Base-by-base conservation (phyloP, 2,888 invertebrate species). In the Rhimphoctona megacephalus region DNA sequence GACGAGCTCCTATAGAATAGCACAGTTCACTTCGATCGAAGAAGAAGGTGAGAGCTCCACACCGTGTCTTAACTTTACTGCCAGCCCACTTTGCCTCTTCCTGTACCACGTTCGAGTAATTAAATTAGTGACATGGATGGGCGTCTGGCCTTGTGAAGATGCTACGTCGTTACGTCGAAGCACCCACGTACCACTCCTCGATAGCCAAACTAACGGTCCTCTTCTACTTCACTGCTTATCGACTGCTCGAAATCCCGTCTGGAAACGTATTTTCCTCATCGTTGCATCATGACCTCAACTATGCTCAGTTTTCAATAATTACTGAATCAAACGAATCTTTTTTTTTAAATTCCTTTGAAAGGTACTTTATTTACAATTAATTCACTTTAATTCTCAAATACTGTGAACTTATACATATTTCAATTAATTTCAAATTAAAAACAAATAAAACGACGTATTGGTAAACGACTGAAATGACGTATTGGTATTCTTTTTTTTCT, bases 121-220 rank as follows among this genome's bases (percentile, higher is more conserved):
- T 86, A 86, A 86, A 86, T 86, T 86, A 86, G 86, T 83, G 77
- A 83, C 86, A 81, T 81, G 81, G 83, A 77, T 73, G 81, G 83
- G 81, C 83, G 83, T 86, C 83, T 86, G 86, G 86, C 57, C 83
- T 86, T 52, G 54, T 57, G 73, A 77, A 73, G 86, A 86, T 86
- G 77, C 83, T 73, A 81, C 86, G 81, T 86, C 86, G 83, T 86
- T 86, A 86, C 61, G 73, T 54, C 61, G 83, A 61, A 83, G 83
- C 67, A 83, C 83, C 86, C 86, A 86, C 86, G 81, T 76, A 86
- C 79, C 76, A 80, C 80, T 86, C 83, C 81, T 83, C 83, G 81
- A 81, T 83, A 67, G 73, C 77, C 83, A 57, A 86, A 86, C 80
- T 86, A 86, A 86, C 86, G 86, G 83, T 86, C 83, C 72, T 61